Evolutionary conservation across 23 tunicate genomes (phyloP).

Genomic region (Halocynthia aurantium): DNA sequence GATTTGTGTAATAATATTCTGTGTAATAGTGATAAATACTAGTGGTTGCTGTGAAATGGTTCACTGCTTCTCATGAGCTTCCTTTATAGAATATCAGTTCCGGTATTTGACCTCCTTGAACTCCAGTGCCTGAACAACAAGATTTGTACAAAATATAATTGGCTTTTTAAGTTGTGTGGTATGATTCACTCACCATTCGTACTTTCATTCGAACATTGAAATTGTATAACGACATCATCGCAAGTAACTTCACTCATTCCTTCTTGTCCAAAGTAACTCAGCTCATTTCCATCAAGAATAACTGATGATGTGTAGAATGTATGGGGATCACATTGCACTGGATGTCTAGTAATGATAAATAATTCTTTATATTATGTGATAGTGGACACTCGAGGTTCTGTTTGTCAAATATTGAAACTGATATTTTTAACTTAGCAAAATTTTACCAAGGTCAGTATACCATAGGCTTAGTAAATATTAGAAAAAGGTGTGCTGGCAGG

Average conservation of each 20-base stretch:
- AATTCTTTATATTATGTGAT: no score
- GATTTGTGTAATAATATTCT: no score
- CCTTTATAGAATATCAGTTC: conserved; percentile 75
- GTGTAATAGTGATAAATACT: no score
- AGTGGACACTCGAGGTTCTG: no score
- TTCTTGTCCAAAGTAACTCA: conserved; percentile 92
- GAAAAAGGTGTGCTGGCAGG: no score
- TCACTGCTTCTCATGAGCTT: background rate
- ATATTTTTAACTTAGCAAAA: no score
- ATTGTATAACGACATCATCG: conserved; percentile 67
- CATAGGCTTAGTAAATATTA: no score
- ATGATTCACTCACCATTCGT: conserved; percentile 42
- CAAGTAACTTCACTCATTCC: conserved; percentile 74
- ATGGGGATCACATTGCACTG: conserved; percentile 81
- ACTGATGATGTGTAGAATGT: conserved; percentile 81
- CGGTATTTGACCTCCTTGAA: conserved; percentile 93
- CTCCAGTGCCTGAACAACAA: conserved; percentile 53
- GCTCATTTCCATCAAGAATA: conserved; percentile 77
- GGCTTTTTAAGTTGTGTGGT: background rate
- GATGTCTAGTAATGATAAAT: conserved; percentile 18
- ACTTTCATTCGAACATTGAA: conserved; percentile 86
- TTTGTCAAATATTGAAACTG: no score
- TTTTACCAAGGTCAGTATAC: no score
- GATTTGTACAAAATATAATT: no score
- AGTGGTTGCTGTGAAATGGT: no score